Evolutionary conservation across 2,888 invertebrate species (phyloP), one percentile per base, ranked within the genome.

Genomic region (Perizoma flavofasciatum): DNA sequence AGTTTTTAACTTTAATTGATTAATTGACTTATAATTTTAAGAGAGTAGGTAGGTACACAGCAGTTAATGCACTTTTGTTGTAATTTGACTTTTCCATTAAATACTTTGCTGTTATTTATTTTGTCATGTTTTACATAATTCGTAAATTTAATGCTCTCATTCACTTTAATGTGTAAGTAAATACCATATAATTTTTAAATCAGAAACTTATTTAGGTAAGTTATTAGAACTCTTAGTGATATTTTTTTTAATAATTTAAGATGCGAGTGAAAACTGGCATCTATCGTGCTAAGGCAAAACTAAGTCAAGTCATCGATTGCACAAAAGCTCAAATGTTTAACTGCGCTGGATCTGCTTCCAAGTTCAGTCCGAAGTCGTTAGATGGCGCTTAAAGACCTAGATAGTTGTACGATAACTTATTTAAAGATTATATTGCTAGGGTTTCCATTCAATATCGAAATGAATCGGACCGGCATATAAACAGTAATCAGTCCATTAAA

Each of bases 401-500:
- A 9, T 40, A 2, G 22, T 22, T 22, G 3, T 22, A 22, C 22
- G 22, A 3, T 22, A 22, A 22, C 22, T 2, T 22, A 22, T 6
- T 7, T 22, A 44, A 44, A 44, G 11, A 44, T 11, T 7, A 44
- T 6, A 6, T 44, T 6, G 8, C 43, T 37, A 32, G 8, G n/a
- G n/a, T n/a, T 32, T 8, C 47, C 37, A 48, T 22, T 39, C 7
- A 49, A 39, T 45, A 43, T 46, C 35, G 7, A 43, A 68, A 71
- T 60, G 61, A 63, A 65, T 70, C 22, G 22, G 1, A 3, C 62
- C 60, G 56, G 62, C 59, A 70, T 66, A 66, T 22, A 22, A 22
- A 66, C 67, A 55, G 35, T 37, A 55, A 78, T 70, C 68, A 73
- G 68, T 74, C 79, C 78, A 83, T 83, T 82, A 78, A 81, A 74